Evolutionary conservation across 2,797 vertebrate species (phyloP), one percentile per base, ranked within the genome.

Genomic region (Eleutherodactylus coqui): DNA sequence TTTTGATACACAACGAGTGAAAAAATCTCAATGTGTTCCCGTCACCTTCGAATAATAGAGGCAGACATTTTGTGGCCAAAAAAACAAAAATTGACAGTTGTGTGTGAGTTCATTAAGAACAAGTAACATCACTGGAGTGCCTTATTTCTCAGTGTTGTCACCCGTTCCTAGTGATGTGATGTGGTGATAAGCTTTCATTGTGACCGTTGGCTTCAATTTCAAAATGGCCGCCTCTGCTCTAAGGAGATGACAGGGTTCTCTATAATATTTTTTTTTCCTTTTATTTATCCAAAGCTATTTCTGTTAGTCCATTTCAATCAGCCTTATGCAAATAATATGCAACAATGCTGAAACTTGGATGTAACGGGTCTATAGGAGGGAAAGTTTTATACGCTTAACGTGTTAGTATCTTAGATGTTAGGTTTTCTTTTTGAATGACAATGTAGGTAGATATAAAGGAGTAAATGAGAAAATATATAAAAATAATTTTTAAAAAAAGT

Each of bases 261-360:
- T 72, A 55, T 55, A 70, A 72, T 10, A 73, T 78, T 78, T 27
- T 77, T 34, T 90, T 93, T 88, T 91, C 91, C 91, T 92, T 93
- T 92, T 93, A 72, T 92, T 94, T 93, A 93, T 94, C 92, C 90
- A 91, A 92, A 94, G 92, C 91, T 91, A 88, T 88, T 91, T 91
- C 73, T 87, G 90, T 93, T 90, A 91, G 88, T 92, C 91, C 90
- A 92, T 92, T 93, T 93, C 89, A 93, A 90, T 95, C 92, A 94
- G 93, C 91, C 91, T 94, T 93, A 93, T 94, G 91, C 92, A 93
- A 94, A 95, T 91, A 93, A 92, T 93, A 92, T 90, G 90, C 92
- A 94, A 94, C 88, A 92, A 89, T 91, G 89, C 92, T 93, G 91
- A 94, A 93, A 93, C 90, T 88, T 95, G 89, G 91, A 92, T 94